Evolutionary conservation across 64 coral and sea anemone genomes (phyloP), one percentile per base, ranked within the genome.

Genomic region (Stylophora pistillata): DNA sequence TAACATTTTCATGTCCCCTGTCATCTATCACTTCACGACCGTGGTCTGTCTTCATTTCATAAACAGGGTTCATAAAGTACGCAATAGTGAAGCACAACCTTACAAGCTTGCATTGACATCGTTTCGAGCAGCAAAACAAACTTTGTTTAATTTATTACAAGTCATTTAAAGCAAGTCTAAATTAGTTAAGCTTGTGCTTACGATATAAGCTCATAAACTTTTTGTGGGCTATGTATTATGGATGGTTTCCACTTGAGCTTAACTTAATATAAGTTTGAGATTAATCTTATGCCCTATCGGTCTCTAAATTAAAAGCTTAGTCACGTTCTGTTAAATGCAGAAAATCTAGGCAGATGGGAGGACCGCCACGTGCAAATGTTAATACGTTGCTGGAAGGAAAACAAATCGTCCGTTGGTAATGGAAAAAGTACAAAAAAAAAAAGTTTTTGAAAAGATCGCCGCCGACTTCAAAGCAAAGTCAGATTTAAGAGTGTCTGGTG

Each of bases 41-140:
- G n/a, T n/a, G n/a, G n/a, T n/a, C n/a, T n/a, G n/a, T 74, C 71
- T 74, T 74, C 29, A 74, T 74, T 74, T 74, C 29, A 74, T 41
- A 74, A 30, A 74, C n/a, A n/a, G n/a, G n/a, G n/a, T n/a, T n/a
- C n/a, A n/a, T n/a, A n/a, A n/a, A n/a, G n/a, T n/a, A n/a, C n/a
- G n/a, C 27, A 31, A 74, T 30, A 30, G 71, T 74, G 71, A 74
- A 74, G 71, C 27, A 74, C n/a, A 74, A 74, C 71, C 71, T 31
- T 74, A 74, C 27, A 74, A 74, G 13, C 71, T 31, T 74, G 7
- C n/a, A n/a, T n/a, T n/a, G n/a, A n/a, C 15, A 73, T 30, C 4
- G 71, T 74, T 74, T 74, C 71, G 27, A 74, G 71, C 4, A 15
- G 71, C 71, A 74, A 74, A 74, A 74, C 71, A 74, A 74, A 74